Evolutionary conservation across 1,140 invertebrate species (phyloP).

Genomic region (Trypoxylus dichotomus): DNA sequence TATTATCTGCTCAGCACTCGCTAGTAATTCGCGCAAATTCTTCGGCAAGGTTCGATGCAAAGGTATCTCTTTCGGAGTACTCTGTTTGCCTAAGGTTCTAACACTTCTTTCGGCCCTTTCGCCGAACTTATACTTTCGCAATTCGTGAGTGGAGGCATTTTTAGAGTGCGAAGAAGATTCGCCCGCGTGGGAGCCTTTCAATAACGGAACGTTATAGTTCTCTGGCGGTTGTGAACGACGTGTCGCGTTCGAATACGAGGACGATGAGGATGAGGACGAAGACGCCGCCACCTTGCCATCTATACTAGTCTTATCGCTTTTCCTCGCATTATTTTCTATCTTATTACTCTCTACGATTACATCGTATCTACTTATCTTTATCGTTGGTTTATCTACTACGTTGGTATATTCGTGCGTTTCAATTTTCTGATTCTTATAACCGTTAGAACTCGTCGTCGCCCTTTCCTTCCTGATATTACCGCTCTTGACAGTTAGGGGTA

Average conservation of each 20-base stretch:
- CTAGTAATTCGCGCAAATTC: constrained; percentile 40
- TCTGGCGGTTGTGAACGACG: background rate
- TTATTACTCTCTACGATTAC: constrained; percentile 26
- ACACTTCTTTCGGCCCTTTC: constrained; percentile 19
- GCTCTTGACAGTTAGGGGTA: background rate
- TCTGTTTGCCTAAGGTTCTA: background rate
- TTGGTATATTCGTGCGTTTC: constrained; percentile 10
- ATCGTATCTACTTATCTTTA: constrained; percentile 26
- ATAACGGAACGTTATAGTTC: background rate
- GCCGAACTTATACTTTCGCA: background rate
- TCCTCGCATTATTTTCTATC: background rate
- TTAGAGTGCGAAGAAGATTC: background rate
- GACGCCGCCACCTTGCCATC: background rate
- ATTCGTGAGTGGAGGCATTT: background rate
- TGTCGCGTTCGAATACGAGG: background rate
- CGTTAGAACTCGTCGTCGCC: background rate
- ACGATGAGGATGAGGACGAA: too few species aligned
- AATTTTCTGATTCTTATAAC: constrained; percentile 1
- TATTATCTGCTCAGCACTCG: constrained; percentile 1
- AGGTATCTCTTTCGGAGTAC: constrained; percentile 29
- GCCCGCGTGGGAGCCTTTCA: background rate
- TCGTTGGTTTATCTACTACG: constrained; percentile 27
- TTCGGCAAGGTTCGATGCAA: constrained; percentile 44
- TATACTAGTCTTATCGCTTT: constrained; percentile 21
- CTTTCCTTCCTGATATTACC: background rate